A percentile compares a stretch with the other conserved stretches of the same genome.
Evolutionary conservation across 2,113 vertebrate genomes (phyloP).

Genomic region (Oreochromis aureus): DNA sequence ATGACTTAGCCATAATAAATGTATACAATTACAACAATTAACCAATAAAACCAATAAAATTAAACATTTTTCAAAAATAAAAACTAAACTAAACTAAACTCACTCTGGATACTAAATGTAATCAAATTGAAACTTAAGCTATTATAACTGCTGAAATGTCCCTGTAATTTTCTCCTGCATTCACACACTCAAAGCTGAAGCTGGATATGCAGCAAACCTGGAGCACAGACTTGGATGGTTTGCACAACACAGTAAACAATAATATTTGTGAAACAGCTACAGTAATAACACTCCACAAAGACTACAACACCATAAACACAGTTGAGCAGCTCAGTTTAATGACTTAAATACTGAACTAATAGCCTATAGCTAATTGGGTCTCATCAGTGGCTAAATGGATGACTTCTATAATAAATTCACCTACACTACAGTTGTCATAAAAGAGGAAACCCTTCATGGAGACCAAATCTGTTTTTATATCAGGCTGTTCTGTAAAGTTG

Average conservation of each 20-base stretch:
- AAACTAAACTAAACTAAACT: neutral
- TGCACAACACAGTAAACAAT: neutral
- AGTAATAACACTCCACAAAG: neutral
- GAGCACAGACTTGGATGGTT: neutral
- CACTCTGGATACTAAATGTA: neutral
- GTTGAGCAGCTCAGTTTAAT: neutral
- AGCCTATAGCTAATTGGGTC: neutral
- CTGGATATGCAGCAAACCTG: neutral
- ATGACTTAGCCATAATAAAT: neutral
- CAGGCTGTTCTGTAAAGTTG: neutral
- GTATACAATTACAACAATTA: neutral
- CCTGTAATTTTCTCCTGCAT: neutral
- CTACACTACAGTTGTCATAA: neutral
- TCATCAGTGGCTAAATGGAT: neutral
- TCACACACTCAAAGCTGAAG: neutral
- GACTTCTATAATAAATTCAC: neutral
- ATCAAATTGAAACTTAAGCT: neutral
- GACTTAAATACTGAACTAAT: neutral
- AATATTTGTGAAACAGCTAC: neutral
- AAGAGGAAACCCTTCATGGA: neutral
- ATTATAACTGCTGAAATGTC: neutral
- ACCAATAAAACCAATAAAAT: neutral
- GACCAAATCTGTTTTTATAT: neutral
- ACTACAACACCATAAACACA: neutral
- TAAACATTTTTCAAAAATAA: neutral